Base-by-base conservation (phyloP, 2,113 vertebrate species). In the Myrmecophaga tridactyla region DNA sequence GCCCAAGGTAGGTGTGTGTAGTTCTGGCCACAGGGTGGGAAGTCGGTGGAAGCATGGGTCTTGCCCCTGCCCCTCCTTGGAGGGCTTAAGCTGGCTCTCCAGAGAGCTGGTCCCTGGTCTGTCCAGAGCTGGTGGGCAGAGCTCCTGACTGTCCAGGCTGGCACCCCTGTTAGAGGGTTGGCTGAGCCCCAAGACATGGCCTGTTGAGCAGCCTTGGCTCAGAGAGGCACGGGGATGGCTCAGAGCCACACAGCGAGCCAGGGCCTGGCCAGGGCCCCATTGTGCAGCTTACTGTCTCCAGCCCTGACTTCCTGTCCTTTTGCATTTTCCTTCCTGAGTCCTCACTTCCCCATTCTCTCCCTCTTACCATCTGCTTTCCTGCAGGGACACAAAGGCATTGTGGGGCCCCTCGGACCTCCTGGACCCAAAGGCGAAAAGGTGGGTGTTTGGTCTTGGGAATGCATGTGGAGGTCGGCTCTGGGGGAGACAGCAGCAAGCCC, bases 391-490 rank as follows among this genome's bases (percentile, higher is more conserved):
- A 98, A 98, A 93, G 99, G 99, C 98, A 87, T 98, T 27, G 97
- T 97, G 1, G 99, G 99, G 63, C 98, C 99, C 1, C 98, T 99
- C 0, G 99, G 99, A 97, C 96, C 98, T 96, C 99, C 99, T 41
- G 99, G 99, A 97, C 98, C 99, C 94, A 99, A 99, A 98, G 99
- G 99, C 94, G 99, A 99, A 98, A 99, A 99, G 99, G 99, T 99
- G 98, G 92, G 97, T 95, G 27, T 76, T 77, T 11, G 1, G 6
- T 27, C 11, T 18, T 11, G 41, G 48, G 8, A 27, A 41, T 46
- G 67, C 46, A 63, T 58, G 78, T 6, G 0, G 0, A 56, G 58
- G 46, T 63, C 31, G 34, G 70, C 29, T 85, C n/a, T 4, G 1
- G 56, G 76, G 43, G 20, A 58, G 8, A 39, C n/a, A 7, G 81